Conservation (phyloP, 1,140 invertebrate genomes). For the Pomacea maculata region DNA sequence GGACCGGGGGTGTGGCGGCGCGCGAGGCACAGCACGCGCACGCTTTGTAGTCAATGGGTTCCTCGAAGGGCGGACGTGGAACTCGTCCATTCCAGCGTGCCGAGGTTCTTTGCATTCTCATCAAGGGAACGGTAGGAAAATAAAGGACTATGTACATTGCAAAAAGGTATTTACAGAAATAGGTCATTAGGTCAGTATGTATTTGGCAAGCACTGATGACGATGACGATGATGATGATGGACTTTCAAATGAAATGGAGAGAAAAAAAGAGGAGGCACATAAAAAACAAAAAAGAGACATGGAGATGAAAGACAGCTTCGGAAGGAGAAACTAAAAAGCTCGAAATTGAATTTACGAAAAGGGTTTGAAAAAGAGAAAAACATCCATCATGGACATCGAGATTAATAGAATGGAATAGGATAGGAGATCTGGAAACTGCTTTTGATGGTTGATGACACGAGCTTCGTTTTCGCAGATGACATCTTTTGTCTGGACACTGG, state of each 20-base stretch:
- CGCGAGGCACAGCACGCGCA: too few relatives aligned
- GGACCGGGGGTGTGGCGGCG: too few relatives aligned
- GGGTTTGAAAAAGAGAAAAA: background rate
- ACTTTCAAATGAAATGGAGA: background rate
- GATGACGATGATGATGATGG: too few relatives aligned
- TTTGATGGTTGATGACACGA: background rate
- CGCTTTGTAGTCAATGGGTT: too few relatives aligned
- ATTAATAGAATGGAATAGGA: background rate
- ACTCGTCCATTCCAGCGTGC: too few relatives aligned
- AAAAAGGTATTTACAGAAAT: background rate
- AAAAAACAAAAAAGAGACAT: background rate
- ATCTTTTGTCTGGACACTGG: background rate
- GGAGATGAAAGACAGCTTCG: background rate
- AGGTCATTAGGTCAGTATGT: background rate
- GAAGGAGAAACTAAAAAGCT: slow-evolving; percentile 2
- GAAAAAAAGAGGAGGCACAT: background rate
- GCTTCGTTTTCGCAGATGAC: background rate
- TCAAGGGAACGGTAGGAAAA: too few relatives aligned
- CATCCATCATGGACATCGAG: too few relatives aligned
- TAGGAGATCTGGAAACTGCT: background rate
- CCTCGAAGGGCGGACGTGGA: too few relatives aligned
- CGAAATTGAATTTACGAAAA: background rate
- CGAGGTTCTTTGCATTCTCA: too few relatives aligned
- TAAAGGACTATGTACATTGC: too few relatives aligned
- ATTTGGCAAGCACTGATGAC: too few relatives aligned